Conservation (phyloP, 2,797 vertebrate genomes). For the Rhinatrema bivittatum region DNA sequence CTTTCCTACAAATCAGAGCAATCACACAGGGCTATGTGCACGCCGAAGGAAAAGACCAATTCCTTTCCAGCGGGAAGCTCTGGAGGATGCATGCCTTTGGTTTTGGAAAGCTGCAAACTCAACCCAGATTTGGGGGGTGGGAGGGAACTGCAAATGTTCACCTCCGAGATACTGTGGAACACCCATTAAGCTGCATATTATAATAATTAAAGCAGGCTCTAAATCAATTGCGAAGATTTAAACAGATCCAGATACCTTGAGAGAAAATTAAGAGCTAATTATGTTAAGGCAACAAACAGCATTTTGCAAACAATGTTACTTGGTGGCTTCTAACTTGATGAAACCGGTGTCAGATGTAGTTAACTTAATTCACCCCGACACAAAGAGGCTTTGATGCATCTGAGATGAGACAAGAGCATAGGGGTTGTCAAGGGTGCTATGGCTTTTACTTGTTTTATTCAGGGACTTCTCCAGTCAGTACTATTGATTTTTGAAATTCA, state of each 20-base stretch:
- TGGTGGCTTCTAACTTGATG: constrained; percentile 24
- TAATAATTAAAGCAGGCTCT: constrained; percentile 44
- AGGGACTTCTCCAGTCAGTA: too few species aligned
- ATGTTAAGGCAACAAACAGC: constrained; percentile 36
- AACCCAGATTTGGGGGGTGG: constrained; percentile 16
- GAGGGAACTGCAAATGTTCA: constrained; percentile 22
- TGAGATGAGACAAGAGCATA: too few species aligned
- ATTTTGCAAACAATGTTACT: constrained; percentile 21
- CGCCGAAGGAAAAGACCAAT: too few species aligned
- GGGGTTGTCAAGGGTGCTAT: too few species aligned
- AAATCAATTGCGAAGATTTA: constrained; percentile 40
- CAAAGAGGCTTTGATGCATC: too few species aligned
- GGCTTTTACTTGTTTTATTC: too few species aligned
- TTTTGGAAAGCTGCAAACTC: constrained; percentile 25
- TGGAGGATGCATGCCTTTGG: constrained; percentile 8
- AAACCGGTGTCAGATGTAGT: constrained; percentile 18
- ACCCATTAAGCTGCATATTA: constrained; percentile 22
- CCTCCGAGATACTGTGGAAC: constrained; percentile 18
- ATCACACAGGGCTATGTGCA: too few species aligned
- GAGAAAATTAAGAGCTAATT: constrained; percentile 41
- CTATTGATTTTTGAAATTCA: too few species aligned
- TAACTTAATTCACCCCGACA: constrained; percentile 15
- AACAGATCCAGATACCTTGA: constrained; percentile 36
- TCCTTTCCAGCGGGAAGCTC: too few species aligned
- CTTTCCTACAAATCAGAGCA: too few species aligned